Percentiles rank a stretch among this genome's conserved stretches.
Conservation (phyloP, 23 tunicate species). For the Trididemnum miniatum region DNA sequence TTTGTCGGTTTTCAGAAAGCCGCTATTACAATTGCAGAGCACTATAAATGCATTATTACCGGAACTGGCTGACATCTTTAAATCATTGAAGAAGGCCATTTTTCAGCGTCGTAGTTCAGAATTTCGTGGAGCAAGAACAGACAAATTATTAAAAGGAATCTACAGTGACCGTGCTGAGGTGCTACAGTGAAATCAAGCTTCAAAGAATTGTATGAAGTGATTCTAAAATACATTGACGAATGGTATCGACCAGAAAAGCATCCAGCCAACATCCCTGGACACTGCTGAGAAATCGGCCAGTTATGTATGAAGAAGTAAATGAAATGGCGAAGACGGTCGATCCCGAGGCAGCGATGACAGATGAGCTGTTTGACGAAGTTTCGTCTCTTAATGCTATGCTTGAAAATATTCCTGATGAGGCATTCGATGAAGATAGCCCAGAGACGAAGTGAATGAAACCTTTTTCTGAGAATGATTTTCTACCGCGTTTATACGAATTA, state of each 20-base stretch:
- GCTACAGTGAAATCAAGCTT: slow-evolving; percentile 46
- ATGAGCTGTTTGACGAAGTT: slow-evolving; percentile 59
- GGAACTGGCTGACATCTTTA: slow-evolving; percentile 32
- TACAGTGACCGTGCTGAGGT: slow-evolving; percentile 42
- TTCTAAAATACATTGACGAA: slow-evolving; percentile 33
- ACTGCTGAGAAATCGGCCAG: slow-evolving; percentile 17
- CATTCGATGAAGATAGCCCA: slow-evolving; percentile 13
- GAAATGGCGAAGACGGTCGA: slow-evolving; percentile 38
- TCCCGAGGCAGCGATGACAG: slow-evolving; percentile 39
- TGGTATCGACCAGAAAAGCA: slow-evolving; percentile 59
- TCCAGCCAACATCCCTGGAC: slow-evolving; percentile 45
- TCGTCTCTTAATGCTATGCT: slow-evolving; percentile 47
- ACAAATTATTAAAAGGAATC: slow-evolving; percentile 33
- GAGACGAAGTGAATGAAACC: slow-evolving; percentile 37
- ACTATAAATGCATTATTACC: slow-evolving; percentile 37
- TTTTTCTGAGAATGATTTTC: slow-evolving; percentile 17
- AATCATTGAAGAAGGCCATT: slow-evolving; percentile 2
- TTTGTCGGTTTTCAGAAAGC: neutral
- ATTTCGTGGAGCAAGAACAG: slow-evolving; percentile 54
- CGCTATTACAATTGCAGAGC: slow-evolving; percentile 8
- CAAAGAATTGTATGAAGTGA: slow-evolving; percentile 4
- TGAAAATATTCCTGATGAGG: slow-evolving; percentile 25
- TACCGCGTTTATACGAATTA: too few species aligned
- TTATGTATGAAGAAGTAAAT: slow-evolving; percentile 22
- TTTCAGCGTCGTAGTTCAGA: slow-evolving; percentile 34